These are phyloP conservation scores for Sebastes alutus DNA, from an alignment of 2,797 vertebrate species.

Conservation along the genomic window DNA sequence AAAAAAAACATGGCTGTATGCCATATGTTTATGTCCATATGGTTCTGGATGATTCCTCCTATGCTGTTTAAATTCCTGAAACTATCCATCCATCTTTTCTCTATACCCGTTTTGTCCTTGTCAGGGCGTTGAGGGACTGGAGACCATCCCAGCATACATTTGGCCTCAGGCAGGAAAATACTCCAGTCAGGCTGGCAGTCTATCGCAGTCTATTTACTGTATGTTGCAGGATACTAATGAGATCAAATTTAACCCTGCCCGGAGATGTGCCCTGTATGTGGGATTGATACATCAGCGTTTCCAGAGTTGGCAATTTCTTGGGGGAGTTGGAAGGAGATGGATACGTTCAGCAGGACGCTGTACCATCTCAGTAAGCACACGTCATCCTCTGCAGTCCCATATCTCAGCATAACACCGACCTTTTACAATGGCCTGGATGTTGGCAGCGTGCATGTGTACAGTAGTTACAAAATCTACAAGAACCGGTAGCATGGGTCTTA, in stretches of 20 bases:
- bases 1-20: neutral
- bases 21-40: neutral
- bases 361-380: neutral
- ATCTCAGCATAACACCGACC: neutral
- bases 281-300: conserved; percentile 10
- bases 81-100: neutral
- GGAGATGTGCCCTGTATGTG: neutral
- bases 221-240: conserved; percentile 15
- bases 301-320: neutral
- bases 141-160: conserved; percentile 4
- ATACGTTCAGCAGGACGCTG: neutral
- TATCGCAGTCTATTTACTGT: neutral
- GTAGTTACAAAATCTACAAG: neutral
- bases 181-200: neutral
- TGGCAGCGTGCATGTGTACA: neutral
- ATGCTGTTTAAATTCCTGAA: neutral
- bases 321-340: neutral
- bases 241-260: conserved; percentile 13
- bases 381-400: neutral
- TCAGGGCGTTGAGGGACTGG: neutral
- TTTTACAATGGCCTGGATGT: neutral
- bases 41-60: neutral
- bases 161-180: conserved; percentile 9
- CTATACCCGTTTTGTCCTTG: neutral
- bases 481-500: neutral